Evolutionary conservation across 2,888 invertebrate genomes (phyloP).

Genomic region (Drosophila quasianomalipes): DNA sequence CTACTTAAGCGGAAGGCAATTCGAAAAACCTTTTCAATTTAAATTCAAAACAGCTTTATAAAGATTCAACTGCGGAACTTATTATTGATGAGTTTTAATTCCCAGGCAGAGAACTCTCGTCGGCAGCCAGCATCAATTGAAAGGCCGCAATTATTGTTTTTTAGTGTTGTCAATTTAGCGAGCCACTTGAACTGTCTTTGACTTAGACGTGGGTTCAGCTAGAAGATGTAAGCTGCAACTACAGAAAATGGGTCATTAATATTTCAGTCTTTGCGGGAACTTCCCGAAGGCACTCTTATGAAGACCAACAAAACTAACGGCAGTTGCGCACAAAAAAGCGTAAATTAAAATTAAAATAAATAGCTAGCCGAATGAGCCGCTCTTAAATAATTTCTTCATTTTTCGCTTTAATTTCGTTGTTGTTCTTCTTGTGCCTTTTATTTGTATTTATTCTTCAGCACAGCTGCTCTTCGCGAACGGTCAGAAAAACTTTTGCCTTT

Average conservation of each 20-base stretch:
- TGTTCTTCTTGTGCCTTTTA: slow-evolving; percentile 8
- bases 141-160: slow-evolving; percentile 1
- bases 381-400: slow-evolving; percentile 42
- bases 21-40: not conserved
- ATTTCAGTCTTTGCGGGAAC: slow-evolving; percentile 42
- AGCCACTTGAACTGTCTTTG: slow-evolving; percentile 12
- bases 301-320: slow-evolving; percentile 56
- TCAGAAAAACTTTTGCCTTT: slow-evolving; percentile 59
- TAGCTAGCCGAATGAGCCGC: slow-evolving; percentile 48
- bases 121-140: not conserved
- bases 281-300: slow-evolving; percentile 20
- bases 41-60: too few relatives aligned
- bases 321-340: slow-evolving; percentile 43
- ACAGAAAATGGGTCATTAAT: slow-evolving; percentile 12
- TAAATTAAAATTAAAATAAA: slow-evolving; percentile 64
- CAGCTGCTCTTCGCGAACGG: slow-evolving; percentile 47
- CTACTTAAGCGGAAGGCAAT: not conserved
- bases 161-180: slow-evolving; percentile 2
- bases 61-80: not conserved
- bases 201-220: slow-evolving; percentile 20
- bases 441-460: slow-evolving; percentile 49
- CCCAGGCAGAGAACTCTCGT: not conserved
- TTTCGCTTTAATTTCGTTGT: not conserved
- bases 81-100: not conserved
- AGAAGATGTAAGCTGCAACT: not conserved